phyloP scores from a whole-genome alignment of 2,888 invertebrate genomes.

The Parapristionchus giblindavisi region DNA sequence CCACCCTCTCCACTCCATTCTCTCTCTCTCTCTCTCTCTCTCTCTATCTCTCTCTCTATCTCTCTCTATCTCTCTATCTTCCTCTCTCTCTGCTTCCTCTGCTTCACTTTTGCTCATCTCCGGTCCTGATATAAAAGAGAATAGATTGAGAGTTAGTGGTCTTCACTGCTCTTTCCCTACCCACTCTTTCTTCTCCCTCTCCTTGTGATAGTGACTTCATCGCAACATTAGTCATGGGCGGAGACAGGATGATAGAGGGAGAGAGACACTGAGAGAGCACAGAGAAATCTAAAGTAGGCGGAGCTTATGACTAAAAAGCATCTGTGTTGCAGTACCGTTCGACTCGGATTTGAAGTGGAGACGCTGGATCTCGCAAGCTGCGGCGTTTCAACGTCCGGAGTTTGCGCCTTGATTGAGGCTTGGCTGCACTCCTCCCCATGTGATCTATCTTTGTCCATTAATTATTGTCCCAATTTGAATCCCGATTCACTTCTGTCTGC shows the following conservation, averaged over 20 bases:
- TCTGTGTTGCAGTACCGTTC: constrained; percentile 19
- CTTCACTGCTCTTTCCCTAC: not conserved
- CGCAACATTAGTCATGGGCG: not conserved
- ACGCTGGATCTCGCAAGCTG: constrained; percentile 52
- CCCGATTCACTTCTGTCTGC: constrained; percentile 6
- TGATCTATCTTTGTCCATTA: constrained; percentile 50
- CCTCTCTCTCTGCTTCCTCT: no score
- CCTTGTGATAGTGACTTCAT: not conserved
- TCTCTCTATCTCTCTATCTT: no score
- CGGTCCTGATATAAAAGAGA: no score
- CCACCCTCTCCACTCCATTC: constrained; percentile 1
- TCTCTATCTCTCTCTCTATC: not conserved
- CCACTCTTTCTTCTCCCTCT: not conserved
- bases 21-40: constrained; percentile 11
- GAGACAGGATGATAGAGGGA: no score
- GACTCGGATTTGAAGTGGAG: constrained; percentile 39
- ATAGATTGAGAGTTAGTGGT: no score
- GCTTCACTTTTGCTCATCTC: no score
- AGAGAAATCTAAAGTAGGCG: not conserved
- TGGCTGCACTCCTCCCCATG: constrained; percentile 43
- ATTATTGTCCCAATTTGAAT: constrained; percentile 41
- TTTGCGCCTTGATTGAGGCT: constrained; percentile 41
- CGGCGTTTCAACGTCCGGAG: constrained; percentile 40
- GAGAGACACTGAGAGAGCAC: not conserved
- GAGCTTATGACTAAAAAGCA: not conserved